Evolutionary conservation across 2,888 invertebrate genomes (phyloP).

Genomic region (Tetragnatha montana): DNA sequence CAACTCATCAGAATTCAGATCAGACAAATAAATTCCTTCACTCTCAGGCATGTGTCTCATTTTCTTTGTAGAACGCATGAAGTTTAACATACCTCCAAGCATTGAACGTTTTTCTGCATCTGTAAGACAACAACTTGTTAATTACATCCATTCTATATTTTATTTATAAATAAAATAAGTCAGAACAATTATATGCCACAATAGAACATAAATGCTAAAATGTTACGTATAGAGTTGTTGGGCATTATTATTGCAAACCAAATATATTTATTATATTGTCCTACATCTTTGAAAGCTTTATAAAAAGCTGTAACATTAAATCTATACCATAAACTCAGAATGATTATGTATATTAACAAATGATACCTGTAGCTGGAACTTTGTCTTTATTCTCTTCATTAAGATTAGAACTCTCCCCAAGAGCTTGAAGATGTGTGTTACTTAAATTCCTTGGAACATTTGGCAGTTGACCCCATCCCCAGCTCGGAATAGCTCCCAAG

Average conservation of each 20-base stretch:
- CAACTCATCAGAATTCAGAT: constrained; percentile 90
- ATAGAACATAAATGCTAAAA: too few species aligned
- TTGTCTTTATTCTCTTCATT: constrained; percentile 45
- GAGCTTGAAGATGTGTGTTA: constrained; percentile 18
- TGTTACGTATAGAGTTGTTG: too few species aligned
- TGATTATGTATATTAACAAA: background rate
- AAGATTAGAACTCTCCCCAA: background rate
- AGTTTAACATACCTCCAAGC: constrained; percentile 93
- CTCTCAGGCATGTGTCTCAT: constrained; percentile 79
- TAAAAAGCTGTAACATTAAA: background rate
- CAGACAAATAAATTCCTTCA: constrained; percentile 93
- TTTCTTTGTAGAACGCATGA: constrained; percentile 81
- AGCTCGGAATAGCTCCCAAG: constrained; percentile 76
- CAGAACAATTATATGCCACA: too few species aligned
- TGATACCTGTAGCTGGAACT: constrained; percentile 43
- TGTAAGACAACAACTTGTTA: constrained; percentile 13
- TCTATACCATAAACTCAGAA: background rate
- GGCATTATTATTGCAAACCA: background rate
- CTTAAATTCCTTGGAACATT: constrained; percentile 76
- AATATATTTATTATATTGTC: background rate
- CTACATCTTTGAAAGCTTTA: background rate
- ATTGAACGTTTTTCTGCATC: constrained; percentile 82
- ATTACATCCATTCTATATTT: too few species aligned
- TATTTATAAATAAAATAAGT: too few species aligned
- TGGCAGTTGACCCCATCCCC: constrained; percentile 94